Evolutionary conservation across 2,797 vertebrate genomes (phyloP).

Genomic region (Liasis olivaceus): DNA sequence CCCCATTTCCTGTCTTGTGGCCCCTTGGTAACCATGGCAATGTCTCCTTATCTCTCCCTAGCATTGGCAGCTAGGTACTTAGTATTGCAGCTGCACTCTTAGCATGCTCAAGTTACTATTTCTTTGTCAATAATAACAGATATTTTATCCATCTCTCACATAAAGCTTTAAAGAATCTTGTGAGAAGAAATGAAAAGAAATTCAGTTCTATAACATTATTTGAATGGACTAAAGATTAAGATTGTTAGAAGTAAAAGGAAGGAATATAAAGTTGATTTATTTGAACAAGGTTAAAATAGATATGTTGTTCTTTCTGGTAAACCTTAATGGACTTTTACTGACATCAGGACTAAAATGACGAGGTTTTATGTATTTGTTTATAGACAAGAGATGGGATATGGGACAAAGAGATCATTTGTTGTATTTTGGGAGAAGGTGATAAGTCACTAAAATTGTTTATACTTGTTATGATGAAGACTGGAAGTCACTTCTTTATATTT

Average conservation of each 20-base stretch:
- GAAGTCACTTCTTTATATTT: no score
- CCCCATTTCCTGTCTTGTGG: no score
- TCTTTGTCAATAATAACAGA: no score
- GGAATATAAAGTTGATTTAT: background rate
- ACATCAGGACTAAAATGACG: background rate
- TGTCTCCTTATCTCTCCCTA: no score
- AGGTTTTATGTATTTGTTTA: background rate
- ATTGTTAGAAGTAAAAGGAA: background rate
- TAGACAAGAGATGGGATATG: background rate
- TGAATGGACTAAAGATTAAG: background rate
- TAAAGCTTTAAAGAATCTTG: background rate
- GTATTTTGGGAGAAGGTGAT: background rate
- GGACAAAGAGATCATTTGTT: background rate
- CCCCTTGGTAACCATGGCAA: no score
- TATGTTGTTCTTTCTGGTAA: background rate
- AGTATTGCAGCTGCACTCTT: no score
- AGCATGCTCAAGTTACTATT: no score
- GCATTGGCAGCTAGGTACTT: no score
- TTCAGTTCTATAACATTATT: background rate
- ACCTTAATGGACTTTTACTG: background rate
- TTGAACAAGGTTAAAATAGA: background rate
- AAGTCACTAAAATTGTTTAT: background rate
- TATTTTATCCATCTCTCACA: no score
- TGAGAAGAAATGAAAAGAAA: background rate
- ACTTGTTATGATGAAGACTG: no score